Evolutionary conservation across 2,888 invertebrate species (phyloP).

Genomic region (Quadroppia sp.): DNA sequence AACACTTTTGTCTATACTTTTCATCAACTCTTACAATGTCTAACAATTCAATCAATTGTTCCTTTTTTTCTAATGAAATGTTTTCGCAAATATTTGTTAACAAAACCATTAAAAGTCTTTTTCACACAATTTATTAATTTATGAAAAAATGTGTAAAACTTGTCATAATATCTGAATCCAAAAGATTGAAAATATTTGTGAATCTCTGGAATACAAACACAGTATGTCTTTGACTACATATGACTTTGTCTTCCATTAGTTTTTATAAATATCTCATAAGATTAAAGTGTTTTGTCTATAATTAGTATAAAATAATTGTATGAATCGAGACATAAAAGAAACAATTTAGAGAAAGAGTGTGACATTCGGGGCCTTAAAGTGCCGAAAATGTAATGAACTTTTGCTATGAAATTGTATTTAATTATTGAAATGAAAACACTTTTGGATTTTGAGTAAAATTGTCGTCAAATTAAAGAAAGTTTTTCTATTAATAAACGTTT

Average conservation of each 20-base stretch:
- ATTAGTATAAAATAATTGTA: too few relatives aligned
- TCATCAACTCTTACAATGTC: neutral
- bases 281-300: too few relatives aligned
- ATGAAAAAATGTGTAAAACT: neutral
- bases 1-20: neutral
- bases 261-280: too few relatives aligned
- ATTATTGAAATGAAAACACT: neutral
- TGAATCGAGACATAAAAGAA: slow-evolving; percentile 7
- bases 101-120: too few relatives aligned
- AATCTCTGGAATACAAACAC: slow-evolving; percentile 3
- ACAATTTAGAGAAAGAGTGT: neutral
- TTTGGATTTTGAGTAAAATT: neutral
- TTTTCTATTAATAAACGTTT: too few relatives aligned
- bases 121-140: neutral
- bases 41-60: slow-evolving; percentile 9
- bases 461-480: neutral
- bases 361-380: slow-evolving; percentile 34
- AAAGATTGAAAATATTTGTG: too few relatives aligned
- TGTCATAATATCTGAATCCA: slow-evolving; percentile 12
- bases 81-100: too few relatives aligned
- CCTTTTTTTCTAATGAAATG: neutral
- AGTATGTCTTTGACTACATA: slow-evolving; percentile 3
- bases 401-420: neutral
- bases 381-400: slow-evolving; percentile 18
- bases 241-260: slow-evolving; percentile 9